Base-by-base conservation (phyloP, 1,140 invertebrate species). In the Eupristina koningsbergeri region DNA sequence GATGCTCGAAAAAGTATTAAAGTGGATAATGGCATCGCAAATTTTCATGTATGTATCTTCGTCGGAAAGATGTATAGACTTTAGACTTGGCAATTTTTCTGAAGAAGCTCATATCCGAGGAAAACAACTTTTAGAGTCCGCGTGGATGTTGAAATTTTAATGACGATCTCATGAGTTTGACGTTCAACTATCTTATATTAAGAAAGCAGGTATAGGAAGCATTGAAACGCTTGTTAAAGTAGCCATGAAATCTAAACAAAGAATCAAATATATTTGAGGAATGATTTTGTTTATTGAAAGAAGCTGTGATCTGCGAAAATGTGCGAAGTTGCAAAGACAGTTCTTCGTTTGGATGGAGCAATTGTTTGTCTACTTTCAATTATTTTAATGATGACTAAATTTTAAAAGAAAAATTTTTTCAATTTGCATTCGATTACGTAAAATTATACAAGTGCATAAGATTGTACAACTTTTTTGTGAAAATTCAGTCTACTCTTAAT, bases 21-120 rank as follows among this genome's bases (percentile, higher is more conserved):
- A 84, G 67, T 84, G 67, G 82, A 79, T 84, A 84, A 84, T 74
- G 58, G 83, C 76, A 36, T 64, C 77, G 77, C 76, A 80, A 84
- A 84, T 80, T 80, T 80, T 80, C 83, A 64, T 39, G 73, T 17
- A 41, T 34, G 26, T 74, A 64, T 64, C 26, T 41, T 47, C 31
- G 11, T 1, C 2, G 8, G n/a, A 22, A 7, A 71, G 17, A 2
- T 41, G 36, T 41, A 71, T n/a, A n/a, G 67, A 71, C 22, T 29
- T 31, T 61, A 34, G 29, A 36, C 31, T 69, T 29, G 63, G 50
- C 63, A 39, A 79, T 79, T 79, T 79, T 63, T 83, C 76, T 45
- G 64, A 73, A 67, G 76, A 45, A 39, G 64, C 64, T 83, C 78
- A 63, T 83, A 73, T 36, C 75, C 11, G 7, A 75, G 41, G 29